Conservation (phyloP, 2,797 vertebrate species). For the Phrynocephalus forsythii region DNA sequence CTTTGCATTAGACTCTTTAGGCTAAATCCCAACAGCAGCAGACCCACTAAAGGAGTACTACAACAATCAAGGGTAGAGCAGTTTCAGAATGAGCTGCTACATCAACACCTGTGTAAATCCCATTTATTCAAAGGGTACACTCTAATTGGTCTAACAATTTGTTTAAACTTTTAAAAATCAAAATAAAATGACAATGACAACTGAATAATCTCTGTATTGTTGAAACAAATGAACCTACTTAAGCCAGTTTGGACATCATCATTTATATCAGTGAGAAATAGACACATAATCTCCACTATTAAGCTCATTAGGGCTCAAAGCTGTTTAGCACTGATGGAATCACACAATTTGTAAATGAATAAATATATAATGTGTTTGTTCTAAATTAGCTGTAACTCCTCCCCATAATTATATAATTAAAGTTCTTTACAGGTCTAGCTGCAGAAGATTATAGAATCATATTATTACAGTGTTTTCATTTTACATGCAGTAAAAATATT, state of each 20-base stretch:
- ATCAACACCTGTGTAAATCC: too few species aligned
- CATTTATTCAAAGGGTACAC: too few species aligned
- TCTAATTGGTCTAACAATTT: too few species aligned
- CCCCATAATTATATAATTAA: slow-evolving; percentile 40
- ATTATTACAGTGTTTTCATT: background rate
- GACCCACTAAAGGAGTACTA: too few species aligned
- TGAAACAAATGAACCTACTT: background rate
- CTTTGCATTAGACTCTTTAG: slow-evolving; percentile 35
- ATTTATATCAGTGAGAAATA: background rate
- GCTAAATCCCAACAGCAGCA: too few species aligned
- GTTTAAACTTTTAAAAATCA: slow-evolving; percentile 18
- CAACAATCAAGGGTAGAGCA: too few species aligned
- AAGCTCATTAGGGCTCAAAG: background rate
- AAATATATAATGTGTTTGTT: slow-evolving; percentile 59
- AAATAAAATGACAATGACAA: slow-evolving; percentile 26
- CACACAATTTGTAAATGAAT: background rate
- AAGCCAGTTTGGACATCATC: background rate
- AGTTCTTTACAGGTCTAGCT: slow-evolving; percentile 30
- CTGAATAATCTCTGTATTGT: slow-evolving; percentile 42
- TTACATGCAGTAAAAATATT: slow-evolving; percentile 11
- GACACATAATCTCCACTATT: background rate
- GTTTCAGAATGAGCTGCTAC: too few species aligned
- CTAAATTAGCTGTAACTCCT: slow-evolving; percentile 59
- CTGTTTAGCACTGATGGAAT: background rate
- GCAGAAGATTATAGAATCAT: slow-evolving; percentile 25